Conservation (phyloP, 2,888 invertebrate species). For the Lasioglossum marginatum region DNA sequence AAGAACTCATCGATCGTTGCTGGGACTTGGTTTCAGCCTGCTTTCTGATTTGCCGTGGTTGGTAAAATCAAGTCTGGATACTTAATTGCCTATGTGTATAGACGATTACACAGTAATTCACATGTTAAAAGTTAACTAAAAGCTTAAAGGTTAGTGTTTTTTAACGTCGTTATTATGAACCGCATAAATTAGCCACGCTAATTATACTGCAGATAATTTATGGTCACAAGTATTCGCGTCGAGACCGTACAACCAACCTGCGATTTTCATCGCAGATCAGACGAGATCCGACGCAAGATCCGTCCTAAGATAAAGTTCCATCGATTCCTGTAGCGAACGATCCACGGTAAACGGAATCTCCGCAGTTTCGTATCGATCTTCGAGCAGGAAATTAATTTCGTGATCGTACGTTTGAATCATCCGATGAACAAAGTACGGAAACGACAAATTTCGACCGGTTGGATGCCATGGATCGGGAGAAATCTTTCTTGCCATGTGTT, state of each 20-base stretch:
- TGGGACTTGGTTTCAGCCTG: not conserved
- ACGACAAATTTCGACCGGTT: not conserved
- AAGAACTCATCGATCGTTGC: not conserved
- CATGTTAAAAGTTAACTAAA: too few relatives aligned
- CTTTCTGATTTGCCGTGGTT: not conserved
- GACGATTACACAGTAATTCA: too few relatives aligned
- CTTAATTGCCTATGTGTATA: too few relatives aligned
- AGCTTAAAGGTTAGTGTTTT: too few relatives aligned
- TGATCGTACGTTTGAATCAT: not conserved
- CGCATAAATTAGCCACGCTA: not conserved
- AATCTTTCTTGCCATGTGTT: not conserved
- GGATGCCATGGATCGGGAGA: not conserved
- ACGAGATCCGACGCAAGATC: not conserved
- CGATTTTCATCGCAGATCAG: not conserved
- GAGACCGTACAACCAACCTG: not conserved
- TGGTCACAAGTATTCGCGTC: not conserved
- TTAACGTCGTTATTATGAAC: not conserved
- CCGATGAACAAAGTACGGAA: not conserved
- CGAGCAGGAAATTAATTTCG: slow-evolving; percentile 1
- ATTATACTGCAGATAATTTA: not conserved
- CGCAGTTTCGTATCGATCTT: not conserved
- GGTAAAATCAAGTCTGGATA: too few relatives aligned
- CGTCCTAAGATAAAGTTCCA: slow-evolving; percentile 1
- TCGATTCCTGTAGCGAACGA: not conserved
- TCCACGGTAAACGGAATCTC: not conserved